phyloP scores from a whole-genome alignment of 2,113 vertebrate species.

The Poecile atricapillus region DNA sequence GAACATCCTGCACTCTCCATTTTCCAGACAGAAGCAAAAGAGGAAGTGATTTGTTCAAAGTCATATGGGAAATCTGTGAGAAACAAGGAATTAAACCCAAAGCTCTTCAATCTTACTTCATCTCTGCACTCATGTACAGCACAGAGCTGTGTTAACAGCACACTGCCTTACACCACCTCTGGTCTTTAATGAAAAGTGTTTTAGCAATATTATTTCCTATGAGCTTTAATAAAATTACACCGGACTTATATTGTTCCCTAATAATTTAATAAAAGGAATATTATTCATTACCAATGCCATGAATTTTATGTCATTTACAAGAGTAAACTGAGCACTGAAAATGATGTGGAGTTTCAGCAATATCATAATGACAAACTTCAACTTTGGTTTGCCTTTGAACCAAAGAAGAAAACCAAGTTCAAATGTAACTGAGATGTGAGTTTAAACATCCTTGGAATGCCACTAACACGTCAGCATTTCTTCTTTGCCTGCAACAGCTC shows the following conservation, averaged over 20 bases:
- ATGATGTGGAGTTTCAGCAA: not conserved
- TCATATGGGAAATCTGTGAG: not conserved
- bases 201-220: not conserved
- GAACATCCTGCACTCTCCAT: not conserved
- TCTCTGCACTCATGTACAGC: not conserved
- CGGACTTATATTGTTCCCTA: not conserved
- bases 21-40: not conserved
- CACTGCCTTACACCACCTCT: not conserved
- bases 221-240: not conserved
- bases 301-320: not conserved
- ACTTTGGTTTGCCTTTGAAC: conserved; percentile 10
- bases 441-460: conserved; percentile 21
- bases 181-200: not conserved
- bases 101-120: conserved; percentile 10
- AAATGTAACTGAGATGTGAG: not conserved
- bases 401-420: conserved; percentile 15
- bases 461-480: conserved; percentile 4
- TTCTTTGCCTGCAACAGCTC: not conserved
- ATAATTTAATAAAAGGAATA: not conserved
- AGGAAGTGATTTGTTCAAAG: conserved; percentile 4
- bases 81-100: conserved; percentile 14
- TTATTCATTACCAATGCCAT: not conserved
- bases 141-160: not conserved
- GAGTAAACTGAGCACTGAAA: not conserved
- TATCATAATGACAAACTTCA: not conserved